These are phyloP conservation scores for Chymomyza procnemis DNA, from an alignment of 2,888 invertebrate species.

Conservation along the genomic window DNA sequence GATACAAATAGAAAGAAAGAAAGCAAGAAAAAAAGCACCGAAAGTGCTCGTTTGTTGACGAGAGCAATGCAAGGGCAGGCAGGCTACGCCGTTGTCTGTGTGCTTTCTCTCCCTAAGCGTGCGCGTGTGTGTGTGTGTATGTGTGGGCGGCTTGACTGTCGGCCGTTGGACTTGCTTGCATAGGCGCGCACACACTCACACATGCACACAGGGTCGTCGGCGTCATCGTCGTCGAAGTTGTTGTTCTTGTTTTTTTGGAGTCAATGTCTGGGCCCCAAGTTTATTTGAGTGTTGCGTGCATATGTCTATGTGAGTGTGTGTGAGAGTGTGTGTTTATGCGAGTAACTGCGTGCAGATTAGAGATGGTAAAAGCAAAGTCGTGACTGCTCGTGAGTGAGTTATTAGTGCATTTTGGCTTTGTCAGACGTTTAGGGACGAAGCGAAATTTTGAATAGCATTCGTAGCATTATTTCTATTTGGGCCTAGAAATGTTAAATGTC, in stretches of 20 bases:
- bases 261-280: constrained; percentile 61
- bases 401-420: too few species aligned
- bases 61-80: background rate
- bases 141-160: constrained; percentile 36
- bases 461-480: too few species aligned
- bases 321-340: constrained; percentile 32
- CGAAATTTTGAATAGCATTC: too few species aligned
- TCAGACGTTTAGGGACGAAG: too few species aligned
- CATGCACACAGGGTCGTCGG: constrained; percentile 22
- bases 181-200: constrained; percentile 35
- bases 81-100: background rate
- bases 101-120: constrained; percentile 42
- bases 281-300: constrained; percentile 62
- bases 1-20: constrained; percentile 19
- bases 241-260: constrained; percentile 55
- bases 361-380: background rate
- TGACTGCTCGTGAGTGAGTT: background rate
- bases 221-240: constrained; percentile 15
- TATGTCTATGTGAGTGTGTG: constrained; percentile 24
- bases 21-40: constrained; percentile 8
- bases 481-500: too few species aligned
- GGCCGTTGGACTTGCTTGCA: constrained; percentile 53
- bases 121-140: constrained; percentile 30
- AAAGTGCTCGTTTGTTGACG: background rate
- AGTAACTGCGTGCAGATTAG: constrained; percentile 51